Percentiles rank a stretch among this genome's conserved stretches.
These are phyloP conservation scores for Chloroceryle inda DNA, from an alignment of 2,797 vertebrate species.

Conservation along the genomic window DNA sequence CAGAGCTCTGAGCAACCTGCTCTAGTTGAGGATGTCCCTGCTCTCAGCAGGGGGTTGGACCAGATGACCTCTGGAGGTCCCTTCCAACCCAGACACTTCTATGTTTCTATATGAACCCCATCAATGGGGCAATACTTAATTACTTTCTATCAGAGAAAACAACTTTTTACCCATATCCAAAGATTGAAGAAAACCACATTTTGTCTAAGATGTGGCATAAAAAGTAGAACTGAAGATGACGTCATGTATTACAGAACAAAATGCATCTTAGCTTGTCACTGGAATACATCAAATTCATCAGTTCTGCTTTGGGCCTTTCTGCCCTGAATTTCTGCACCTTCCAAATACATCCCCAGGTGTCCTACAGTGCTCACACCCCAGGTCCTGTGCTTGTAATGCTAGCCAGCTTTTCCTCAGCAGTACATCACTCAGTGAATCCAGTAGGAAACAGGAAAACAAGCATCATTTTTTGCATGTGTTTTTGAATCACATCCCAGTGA, in stretches of 20 bases:
- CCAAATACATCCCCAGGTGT: neutral
- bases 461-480: neutral
- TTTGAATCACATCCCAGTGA: neutral
- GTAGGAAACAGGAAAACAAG: slow-evolving; percentile 32
- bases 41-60: too few species aligned
- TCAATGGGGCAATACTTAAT: neutral
- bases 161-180: neutral
- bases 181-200: fast-evolving
- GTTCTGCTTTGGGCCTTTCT: neutral
- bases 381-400: neutral
- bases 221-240: neutral
- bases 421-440: slow-evolving; percentile 20
- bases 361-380: neutral
- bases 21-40: too few species aligned
- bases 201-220: neutral
- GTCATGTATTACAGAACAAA: neutral
- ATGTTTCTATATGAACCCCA: neutral
- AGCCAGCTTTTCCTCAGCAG: slow-evolving; percentile 32
- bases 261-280: neutral
- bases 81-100: too few species aligned
- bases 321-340: neutral
- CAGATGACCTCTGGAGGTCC: too few species aligned
- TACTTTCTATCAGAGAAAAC: fast-evolving
- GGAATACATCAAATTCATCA: neutral
- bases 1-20: too few species aligned